Evolutionary conservation across 2,113 vertebrate genomes (phyloP).

Genomic region (Stercorarius parasiticus): DNA sequence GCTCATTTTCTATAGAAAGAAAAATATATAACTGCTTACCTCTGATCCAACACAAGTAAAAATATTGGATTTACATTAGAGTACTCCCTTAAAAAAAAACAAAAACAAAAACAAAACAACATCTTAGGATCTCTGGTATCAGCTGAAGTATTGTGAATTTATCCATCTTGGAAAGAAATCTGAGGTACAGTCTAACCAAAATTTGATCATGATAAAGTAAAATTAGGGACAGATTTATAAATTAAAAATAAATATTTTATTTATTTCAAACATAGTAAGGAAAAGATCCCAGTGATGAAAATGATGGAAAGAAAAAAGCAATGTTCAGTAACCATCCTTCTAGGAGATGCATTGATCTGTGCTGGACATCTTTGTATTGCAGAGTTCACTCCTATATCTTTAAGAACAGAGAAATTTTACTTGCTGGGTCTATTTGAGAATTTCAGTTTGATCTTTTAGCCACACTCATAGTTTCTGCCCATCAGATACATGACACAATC

Average conservation of each 20-base stretch:
- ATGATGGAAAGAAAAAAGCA: neutral
- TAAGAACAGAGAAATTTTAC: neutral
- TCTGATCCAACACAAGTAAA: neutral
- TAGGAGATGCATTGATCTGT: neutral
- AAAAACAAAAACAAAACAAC: too few species aligned
- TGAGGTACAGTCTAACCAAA: neutral
- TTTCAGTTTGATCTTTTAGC: neutral
- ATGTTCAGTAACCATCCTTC: neutral
- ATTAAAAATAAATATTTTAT: neutral
- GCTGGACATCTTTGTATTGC: neutral
- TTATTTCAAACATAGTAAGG: neutral
- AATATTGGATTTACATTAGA: neutral
- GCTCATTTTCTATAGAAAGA: neutral
- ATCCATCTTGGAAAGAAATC: neutral
- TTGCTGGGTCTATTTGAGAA: neutral
- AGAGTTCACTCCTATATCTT: neutral
- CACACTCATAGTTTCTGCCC: neutral
- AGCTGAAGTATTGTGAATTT: neutral
- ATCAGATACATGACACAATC: neutral
- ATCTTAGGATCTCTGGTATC: neutral
- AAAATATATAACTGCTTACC: neutral
- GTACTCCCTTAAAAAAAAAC: neutral
- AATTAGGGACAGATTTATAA: neutral
- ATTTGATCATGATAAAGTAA: neutral
- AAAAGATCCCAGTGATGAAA: neutral